Percentiles rank a stretch among this genome's conserved stretches.
Conservation (phyloP, 2,888 invertebrate species). For the Craniophora ligustri region DNA sequence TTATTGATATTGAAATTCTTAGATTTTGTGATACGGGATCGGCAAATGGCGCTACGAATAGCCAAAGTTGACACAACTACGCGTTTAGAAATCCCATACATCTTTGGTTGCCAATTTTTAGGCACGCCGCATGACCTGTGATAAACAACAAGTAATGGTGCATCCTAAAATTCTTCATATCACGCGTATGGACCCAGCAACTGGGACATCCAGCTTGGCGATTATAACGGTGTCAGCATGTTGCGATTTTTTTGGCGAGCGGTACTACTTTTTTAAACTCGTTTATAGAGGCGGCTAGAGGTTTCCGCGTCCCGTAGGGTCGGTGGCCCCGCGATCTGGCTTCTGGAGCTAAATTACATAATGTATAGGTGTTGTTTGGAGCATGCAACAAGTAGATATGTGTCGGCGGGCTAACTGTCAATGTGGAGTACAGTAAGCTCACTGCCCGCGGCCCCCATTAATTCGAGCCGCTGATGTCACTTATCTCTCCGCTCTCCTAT, state of each 20-base stretch:
- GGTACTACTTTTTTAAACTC: conserved; percentile 89
- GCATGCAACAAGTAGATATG: conserved; percentile 89
- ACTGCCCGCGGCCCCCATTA: conserved; percentile 88
- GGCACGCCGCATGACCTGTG: conserved; percentile 81
- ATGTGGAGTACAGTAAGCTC: conserved; percentile 88
- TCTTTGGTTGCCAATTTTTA: conserved; percentile 78
- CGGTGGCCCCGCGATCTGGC: conserved; percentile 85
- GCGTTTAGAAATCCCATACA: conserved; percentile 85
- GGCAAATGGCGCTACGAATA: conserved; percentile 89
- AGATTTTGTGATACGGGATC: conserved; percentile 85
- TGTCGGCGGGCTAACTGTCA: conserved; percentile 88
- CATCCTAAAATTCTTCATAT: conserved; percentile 80
- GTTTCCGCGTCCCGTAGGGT: conserved; percentile 89
- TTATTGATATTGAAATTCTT: conserved; percentile 80
- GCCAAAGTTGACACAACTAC: conserved; percentile 88
- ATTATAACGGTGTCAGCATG: conserved; percentile 89
- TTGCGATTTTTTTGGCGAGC: conserved; percentile 89
- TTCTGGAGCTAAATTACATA: conserved; percentile 89
- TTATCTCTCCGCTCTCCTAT: conserved; percentile 87
- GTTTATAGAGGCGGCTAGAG: conserved; percentile 88
- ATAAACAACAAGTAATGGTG: conserved; percentile 82
- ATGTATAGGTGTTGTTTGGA: conserved; percentile 86
- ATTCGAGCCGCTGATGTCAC: conserved; percentile 88
- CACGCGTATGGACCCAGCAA: conserved; percentile 84
- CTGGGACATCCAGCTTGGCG: conserved; percentile 89